Percentiles rank a stretch among this genome's conserved stretches.
Evolutionary conservation across 2,113 vertebrate species (phyloP).

Genomic region (Ranitomeya imitator): DNA sequence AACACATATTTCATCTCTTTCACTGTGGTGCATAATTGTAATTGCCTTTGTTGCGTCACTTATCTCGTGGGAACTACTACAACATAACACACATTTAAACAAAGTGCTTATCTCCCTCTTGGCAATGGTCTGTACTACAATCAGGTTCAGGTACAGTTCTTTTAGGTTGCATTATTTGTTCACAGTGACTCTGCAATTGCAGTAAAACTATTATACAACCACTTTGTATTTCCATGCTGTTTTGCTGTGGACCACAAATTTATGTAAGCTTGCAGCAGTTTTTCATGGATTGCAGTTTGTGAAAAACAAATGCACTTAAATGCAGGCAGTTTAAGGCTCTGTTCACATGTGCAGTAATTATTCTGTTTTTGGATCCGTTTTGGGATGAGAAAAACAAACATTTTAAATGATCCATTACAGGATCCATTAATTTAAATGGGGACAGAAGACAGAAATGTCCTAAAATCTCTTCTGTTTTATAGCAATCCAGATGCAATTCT

Average conservation of each 20-base stretch:
- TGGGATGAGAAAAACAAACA: too few relatives aligned
- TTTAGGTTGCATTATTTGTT: background rate
- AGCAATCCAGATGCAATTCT: too few relatives aligned
- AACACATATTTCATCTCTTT: background rate
- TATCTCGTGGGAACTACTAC: background rate
- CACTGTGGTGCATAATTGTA: background rate
- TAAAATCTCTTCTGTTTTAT: too few relatives aligned
- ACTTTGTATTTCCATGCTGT: background rate
- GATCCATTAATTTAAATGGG: too few relatives aligned
- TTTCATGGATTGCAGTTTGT: too few relatives aligned
- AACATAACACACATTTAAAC: constrained; percentile 13
- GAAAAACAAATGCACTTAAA: too few relatives aligned
- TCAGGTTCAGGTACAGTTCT: background rate
- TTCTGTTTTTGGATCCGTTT: too few relatives aligned
- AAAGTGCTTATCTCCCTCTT: constrained; percentile 13
- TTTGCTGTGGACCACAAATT: background rate
- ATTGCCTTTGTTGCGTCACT: constrained; percentile 6
- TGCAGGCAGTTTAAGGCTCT: too few relatives aligned
- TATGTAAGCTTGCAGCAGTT: too few relatives aligned
- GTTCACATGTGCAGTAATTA: too few relatives aligned
- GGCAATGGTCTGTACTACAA: background rate
- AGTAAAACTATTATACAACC: background rate
- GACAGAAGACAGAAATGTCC: too few relatives aligned
- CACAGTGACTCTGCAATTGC: background rate
- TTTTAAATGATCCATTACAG: too few relatives aligned